Conservation (phyloP, 1,140 invertebrate species). For the Drosophila bocqueti region DNA sequence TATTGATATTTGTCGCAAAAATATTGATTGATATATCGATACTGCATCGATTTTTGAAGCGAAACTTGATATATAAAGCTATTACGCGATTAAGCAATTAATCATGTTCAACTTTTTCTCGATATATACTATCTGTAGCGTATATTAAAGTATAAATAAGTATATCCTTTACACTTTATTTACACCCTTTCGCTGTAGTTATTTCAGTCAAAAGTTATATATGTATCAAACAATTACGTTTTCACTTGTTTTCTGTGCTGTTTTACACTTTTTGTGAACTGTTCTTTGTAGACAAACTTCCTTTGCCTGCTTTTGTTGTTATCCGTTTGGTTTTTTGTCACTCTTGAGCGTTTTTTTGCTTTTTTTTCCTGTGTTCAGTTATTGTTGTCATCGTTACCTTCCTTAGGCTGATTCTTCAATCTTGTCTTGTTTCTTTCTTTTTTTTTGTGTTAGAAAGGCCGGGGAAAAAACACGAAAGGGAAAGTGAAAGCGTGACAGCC, state of each 20-base stretch:
- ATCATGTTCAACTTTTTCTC: too few relatives aligned
- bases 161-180: too few relatives aligned
- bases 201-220: not conserved
- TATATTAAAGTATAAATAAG: too few relatives aligned
- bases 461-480: not conserved
- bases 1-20: not conserved
- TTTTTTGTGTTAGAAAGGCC: constrained; percentile 23
- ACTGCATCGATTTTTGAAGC: not conserved
- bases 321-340: constrained; percentile 60
- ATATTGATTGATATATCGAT: not conserved
- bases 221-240: not conserved
- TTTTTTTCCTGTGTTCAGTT: constrained; percentile 5
- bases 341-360: constrained; percentile 24
- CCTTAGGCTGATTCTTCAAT: constrained; percentile 21
- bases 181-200: not conserved
- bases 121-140: too few relatives aligned
- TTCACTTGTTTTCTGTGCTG: not conserved
- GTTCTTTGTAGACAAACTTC: constrained; percentile 9
- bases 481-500: constrained; percentile 17
- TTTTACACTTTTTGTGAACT: not conserved
- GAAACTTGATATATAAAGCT: too few relatives aligned
- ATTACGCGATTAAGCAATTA: too few relatives aligned
- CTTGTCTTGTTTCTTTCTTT: constrained; percentile 6
- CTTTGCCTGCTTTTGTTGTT: constrained; percentile 43
- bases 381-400: constrained; percentile 27